These are phyloP conservation scores for Nycticebus coucang DNA, from an alignment of 2,113 vertebrate species.

Conservation along the genomic window DNA sequence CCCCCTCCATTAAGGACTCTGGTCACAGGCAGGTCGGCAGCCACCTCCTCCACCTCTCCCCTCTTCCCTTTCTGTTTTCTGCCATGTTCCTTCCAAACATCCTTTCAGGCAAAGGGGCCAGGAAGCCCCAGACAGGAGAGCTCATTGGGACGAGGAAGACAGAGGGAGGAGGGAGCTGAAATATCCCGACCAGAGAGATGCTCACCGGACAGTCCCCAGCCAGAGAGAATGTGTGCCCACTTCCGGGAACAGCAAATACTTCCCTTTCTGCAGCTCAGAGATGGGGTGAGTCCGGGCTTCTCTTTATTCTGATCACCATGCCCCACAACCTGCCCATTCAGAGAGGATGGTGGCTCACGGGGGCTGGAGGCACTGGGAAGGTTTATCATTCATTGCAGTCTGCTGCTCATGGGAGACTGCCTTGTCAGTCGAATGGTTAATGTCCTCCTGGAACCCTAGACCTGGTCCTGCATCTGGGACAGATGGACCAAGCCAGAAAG, in stretches of 20 bases:
- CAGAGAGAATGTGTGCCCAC: conserved; percentile 50
- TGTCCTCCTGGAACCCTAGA: not conserved
- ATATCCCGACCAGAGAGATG: not conserved
- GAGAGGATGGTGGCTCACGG: not conserved
- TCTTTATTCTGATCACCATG: not conserved
- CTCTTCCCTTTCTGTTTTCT: conserved; percentile 33
- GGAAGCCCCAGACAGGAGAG: conserved; percentile 75
- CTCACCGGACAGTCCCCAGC: conserved; percentile 67
- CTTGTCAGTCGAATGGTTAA: not conserved
- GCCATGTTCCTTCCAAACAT: conserved; percentile 63
- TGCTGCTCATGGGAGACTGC: not conserved
- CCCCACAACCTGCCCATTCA: not conserved
- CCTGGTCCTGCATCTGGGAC: not conserved
- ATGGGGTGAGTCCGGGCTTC: conserved; percentile 59
- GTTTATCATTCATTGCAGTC: not conserved
- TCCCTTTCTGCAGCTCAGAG: conserved; percentile 43
- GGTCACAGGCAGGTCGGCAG: conserved; percentile 40
- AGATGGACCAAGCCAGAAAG: not conserved
- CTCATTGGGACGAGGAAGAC: conserved; percentile 65
- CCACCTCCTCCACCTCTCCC: not conserved
- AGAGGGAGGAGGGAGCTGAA: conserved; percentile 61
- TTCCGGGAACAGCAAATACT: not conserved
- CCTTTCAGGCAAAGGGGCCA: conserved; percentile 55
- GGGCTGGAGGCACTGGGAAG: not conserved
- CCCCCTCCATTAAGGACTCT: not conserved